Evolutionary conservation across 2,888 invertebrate genomes (phyloP).

Genomic region (Tuberolachnus salignus): DNA sequence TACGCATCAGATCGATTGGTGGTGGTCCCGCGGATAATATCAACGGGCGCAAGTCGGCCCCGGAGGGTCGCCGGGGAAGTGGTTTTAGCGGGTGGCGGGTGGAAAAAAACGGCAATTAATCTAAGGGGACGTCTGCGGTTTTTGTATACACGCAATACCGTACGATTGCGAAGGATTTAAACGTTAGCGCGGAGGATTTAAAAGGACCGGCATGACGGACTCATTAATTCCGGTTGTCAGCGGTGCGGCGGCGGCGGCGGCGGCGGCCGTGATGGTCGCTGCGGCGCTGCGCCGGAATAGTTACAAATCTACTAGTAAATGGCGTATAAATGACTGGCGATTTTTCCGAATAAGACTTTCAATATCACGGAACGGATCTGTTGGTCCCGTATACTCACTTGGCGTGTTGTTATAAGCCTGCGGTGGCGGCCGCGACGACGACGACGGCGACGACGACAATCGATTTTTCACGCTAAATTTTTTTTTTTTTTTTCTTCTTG

Average conservation of each 20-base stretch:
- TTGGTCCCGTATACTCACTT: background rate
- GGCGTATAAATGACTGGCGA: slow-evolving; percentile 53
- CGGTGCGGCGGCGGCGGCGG: background rate
- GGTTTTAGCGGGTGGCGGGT: background rate
- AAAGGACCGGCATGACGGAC: slow-evolving; percentile 53
- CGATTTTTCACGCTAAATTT: slow-evolving; percentile 26
- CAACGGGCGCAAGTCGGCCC: slow-evolving; percentile 10
- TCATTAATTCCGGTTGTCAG: slow-evolving; percentile 55
- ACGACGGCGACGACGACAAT: background rate
- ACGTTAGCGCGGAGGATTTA: slow-evolving; percentile 48
- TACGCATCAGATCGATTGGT: slow-evolving; percentile 16
- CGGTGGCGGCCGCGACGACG: background rate
- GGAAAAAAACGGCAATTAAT: slow-evolving; percentile 53
- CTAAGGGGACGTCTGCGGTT: slow-evolving; percentile 53
- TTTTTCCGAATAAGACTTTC: slow-evolving; percentile 42
- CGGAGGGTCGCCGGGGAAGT: slow-evolving; percentile 16
- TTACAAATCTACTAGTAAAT: slow-evolving; percentile 50
- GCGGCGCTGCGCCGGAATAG: background rate
- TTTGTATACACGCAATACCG: slow-evolving; percentile 1
- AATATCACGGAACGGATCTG: slow-evolving; percentile 4
- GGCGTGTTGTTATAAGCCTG: background rate
- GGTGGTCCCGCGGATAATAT: slow-evolving; percentile 20
- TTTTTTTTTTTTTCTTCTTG: too few species aligned
- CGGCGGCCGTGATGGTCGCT: background rate
- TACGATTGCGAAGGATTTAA: slow-evolving; percentile 52